Evolutionary conservation across 2,797 vertebrate species (phyloP), one percentile per base, ranked within the genome.

Genomic region (Coregonus sp.): DNA sequence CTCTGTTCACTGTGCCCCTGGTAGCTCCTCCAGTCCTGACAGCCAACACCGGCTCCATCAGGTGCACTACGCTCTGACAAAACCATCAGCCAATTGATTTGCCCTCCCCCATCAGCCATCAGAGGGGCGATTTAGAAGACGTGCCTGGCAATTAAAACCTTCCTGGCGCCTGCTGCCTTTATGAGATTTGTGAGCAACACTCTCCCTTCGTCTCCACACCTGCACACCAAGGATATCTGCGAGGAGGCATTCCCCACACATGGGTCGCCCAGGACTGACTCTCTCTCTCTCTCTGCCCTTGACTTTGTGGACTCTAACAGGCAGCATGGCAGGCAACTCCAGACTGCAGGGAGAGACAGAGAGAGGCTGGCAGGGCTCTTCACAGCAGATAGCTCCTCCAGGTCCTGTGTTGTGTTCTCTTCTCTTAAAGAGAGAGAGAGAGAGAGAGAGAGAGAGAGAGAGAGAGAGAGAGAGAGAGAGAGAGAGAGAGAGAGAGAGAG

Each of bases 161-260:
- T 33, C 25, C 31, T 9, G 29, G 65, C 29, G 31, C 31, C 29
- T 31, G 65, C 65, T 67, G 67, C 76, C 78, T 74, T 82, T 86
- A 80, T 82, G 82, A 83, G 82, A 78, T 79, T 78, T 63, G 37
- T 51, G 78, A 80, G 76, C 78, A 76, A 79, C 75, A 51, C 71
- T 84, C 73, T 20, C 31, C 4, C 5, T 25, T 78, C 67, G 67
- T 75, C 70, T 79, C 70, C 31, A 71, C 18, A 15, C 68, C 78
- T 79, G 78, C 74, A 80, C 52, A 70, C 77, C 82, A 86, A 88
- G 85, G 81, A 84, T 87, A 85, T 82, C 76, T 74, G 79, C 54
- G 80, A 81, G 77, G 75, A 75, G 71, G 47, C 65, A 29, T 5
- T n/a, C 18, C n/a, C 56, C n/a, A 61, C n/a, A n/a, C 56, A 7